Evolutionary conservation across 2,113 vertebrate genomes (phyloP), one percentile per base, ranked within the genome.

Genomic region (Gallinago jamesoni): DNA sequence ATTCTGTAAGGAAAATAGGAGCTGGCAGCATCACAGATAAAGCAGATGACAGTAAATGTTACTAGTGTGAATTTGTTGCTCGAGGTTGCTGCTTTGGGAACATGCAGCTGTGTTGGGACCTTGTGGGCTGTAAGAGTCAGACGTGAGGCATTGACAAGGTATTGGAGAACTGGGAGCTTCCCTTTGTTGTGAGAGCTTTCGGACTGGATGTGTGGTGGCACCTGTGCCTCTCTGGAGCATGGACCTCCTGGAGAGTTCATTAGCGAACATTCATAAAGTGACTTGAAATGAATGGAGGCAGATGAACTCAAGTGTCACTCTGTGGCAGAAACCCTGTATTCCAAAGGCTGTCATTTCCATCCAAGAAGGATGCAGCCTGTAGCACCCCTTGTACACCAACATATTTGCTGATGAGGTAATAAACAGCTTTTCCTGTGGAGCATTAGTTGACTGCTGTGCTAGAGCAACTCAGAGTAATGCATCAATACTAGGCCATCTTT

Each of bases 191-290:
- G 35, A 80, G 30, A 79, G 87, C 41, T 83, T 55, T 85, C 1
- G 66, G 66, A 31, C 57, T 72, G 55, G 20, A 13, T 87, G 45
- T 37, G 30, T 68, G 48, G 70, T 85, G 79, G 50, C 96, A 95
- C 75, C 92, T 97, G 95, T 90, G 92, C 85, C 82, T 92, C 87
- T 79, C 43, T 53, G 69, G 84, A 78, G 67, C n/a, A 1, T 27
- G 78, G 90, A 87, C 67, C 75, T 92, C 95, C 87, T 76, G 90
- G 50, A 16, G 90, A 67, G 89, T 80, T 94, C 87, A 70, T 96
- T 74, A 91, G 75, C 39, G 82, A 94, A 52, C 73, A 94, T 96
- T 95, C 81, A 90, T 50, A 3, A 60, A 55, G 56, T 47, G 72
- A 45, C 52, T 76, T 47, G 84, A 73, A n/a, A 74, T 96, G 75